These are phyloP conservation scores for Amblyteles armatorius DNA, from an alignment of 2,888 invertebrate species.

Conservation along the genomic window DNA sequence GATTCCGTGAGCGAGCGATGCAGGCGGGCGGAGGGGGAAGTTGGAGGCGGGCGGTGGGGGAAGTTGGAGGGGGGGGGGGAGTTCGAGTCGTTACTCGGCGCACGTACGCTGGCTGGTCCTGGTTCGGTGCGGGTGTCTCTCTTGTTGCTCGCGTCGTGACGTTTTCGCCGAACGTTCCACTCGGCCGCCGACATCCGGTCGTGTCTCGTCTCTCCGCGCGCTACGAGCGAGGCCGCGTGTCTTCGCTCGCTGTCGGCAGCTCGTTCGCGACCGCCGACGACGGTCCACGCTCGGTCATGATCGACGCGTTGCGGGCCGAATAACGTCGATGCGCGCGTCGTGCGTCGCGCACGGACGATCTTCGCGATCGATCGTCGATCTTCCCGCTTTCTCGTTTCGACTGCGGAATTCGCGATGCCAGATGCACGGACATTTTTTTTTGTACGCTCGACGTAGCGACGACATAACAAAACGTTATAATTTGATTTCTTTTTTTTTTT, in stretches of 20 bases:
- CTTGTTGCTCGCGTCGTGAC: slow-evolving; percentile 40
- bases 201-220: slow-evolving; percentile 54
- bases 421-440: no score
- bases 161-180: slow-evolving; percentile 60
- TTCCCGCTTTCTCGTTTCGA: no score
- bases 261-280: not conserved
- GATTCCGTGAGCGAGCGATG: no score
- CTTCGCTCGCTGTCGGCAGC: slow-evolving; percentile 32
- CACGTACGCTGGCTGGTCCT: not conserved
- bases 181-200: slow-evolving; percentile 64
- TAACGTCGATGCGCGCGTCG: no score
- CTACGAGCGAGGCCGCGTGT: slow-evolving; percentile 27
- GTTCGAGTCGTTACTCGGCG: not conserved
- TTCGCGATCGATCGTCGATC: no score
- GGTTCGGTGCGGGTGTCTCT: not conserved
- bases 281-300: not conserved
- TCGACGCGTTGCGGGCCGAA: no score
- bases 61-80: slow-evolving; percentile 2
- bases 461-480: no score
- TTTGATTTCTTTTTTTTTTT: no score
- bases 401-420: no score
- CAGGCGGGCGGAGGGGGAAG: no score
- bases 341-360: no score
- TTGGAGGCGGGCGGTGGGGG: slow-evolving; percentile 2
- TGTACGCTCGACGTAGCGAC: no score